Conservation (phyloP, 2,888 invertebrate species). For the Carcina quercana region DNA sequence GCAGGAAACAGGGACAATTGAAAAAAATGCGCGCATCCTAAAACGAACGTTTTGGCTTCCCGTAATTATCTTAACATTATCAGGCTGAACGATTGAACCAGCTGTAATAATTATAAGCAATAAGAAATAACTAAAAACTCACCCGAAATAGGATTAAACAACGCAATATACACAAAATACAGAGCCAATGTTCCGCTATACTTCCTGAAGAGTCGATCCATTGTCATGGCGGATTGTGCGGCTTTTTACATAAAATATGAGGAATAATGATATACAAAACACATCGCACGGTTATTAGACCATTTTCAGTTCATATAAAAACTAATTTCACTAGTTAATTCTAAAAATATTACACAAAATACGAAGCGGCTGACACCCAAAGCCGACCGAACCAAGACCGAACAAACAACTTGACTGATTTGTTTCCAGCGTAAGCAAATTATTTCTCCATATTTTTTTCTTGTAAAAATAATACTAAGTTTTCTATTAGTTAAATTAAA, state of each 20-base stretch:
- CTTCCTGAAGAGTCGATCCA: constrained; percentile 54
- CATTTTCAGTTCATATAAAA: constrained; percentile 53
- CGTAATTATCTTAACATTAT: not conserved
- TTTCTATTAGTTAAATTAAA: no score
- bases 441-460: no score
- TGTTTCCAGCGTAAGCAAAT: not conserved
- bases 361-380: constrained; percentile 69
- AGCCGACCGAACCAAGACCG: constrained; percentile 73
- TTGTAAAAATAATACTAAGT: no score
- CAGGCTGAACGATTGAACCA: no score
- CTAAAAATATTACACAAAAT: constrained; percentile 54
- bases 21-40: constrained; percentile 30
- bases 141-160: constrained; percentile 58
- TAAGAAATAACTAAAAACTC: constrained; percentile 30
- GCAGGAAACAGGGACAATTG: constrained; percentile 31
- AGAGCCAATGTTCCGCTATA: constrained; percentile 54
- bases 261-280: constrained; percentile 37
- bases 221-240: constrained; percentile 68
- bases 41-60: not conserved
- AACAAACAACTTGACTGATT: constrained; percentile 73
- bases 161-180: constrained; percentile 60
- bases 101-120: no score
- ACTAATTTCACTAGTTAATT: constrained; percentile 48
- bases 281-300: constrained; percentile 50
- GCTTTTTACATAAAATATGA: constrained; percentile 49